Evolutionary conservation across 2,888 invertebrate genomes (phyloP), one percentile per base, ranked within the genome.

Genomic region (Lasioglossum pauxillum): DNA sequence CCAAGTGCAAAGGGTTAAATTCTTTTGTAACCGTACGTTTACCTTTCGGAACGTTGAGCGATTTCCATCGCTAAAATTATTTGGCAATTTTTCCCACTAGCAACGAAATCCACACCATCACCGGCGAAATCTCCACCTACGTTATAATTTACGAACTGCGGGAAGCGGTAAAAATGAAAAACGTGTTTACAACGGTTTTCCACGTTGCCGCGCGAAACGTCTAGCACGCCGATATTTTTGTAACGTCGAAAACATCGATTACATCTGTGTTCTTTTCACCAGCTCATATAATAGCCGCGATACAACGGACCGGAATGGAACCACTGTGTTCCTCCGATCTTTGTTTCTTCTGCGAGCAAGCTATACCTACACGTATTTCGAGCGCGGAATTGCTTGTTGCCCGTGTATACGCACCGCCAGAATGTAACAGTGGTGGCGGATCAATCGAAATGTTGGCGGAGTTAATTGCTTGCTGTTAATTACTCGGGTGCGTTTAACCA

Each of bases 401-500:
- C 19, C 60, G 67, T 75, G 71, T 38, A 71, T 53, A 72, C 49
- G 64, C 75, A 69, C 74, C 67, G 67, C 46, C 49, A 79, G 75
- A 75, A 81, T 46, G 75, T 69, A 81, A 78, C 76, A 72, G 60
- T 57, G 77, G 74, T 72, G 35, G 72, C 75, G 53, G 74, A 49
- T 79, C 84, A 84, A 86, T 90, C 86, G 81, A 84, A 84, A 84
- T 76, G 78, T 85, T 75, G 78, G 75, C 72, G 27, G 75, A 81
- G 83, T 88, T 90, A 88, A 90, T 90, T 88, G 82, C 79, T 72
- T n/a, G 79, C 73, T 85, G 87, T 87, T 90, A 90, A 90, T 85
- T 87, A 87, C 83, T 83, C 86, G 78, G 69, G 67, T 75, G 86
- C 69, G 75, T 84, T 84, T 78, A 82, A 71, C 80, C 82, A 53